Evolutionary conservation across 2,797 vertebrate species (phyloP).

Genomic region (Malurus leucopterus): DNA sequence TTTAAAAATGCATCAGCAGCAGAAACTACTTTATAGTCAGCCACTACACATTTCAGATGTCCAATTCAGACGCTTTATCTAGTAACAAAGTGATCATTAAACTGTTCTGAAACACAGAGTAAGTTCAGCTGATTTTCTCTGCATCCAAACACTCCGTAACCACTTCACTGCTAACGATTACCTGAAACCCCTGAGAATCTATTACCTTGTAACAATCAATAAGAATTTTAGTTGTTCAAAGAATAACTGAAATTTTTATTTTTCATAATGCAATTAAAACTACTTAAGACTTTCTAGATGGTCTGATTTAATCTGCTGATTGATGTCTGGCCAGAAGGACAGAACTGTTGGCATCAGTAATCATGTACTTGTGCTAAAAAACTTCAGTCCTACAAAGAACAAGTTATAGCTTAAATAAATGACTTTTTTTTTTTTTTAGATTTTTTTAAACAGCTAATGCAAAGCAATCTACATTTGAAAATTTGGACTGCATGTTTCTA

Average conservation of each 20-base stretch:
- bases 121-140: constrained; percentile 44
- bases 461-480: constrained; percentile 17
- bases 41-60: constrained; percentile 48
- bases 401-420: neutral
- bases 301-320: constrained; percentile 24
- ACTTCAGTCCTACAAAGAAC: constrained; percentile 1
- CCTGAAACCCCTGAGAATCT: constrained; percentile 68
- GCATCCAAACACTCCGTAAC: neutral
- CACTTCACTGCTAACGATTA: constrained; percentile 45
- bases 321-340: constrained; percentile 24
- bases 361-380: neutral
- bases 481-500: neutral
- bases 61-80: constrained; percentile 50
- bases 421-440: neutral
- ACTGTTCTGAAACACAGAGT: constrained; percentile 68
- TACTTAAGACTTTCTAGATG: constrained; percentile 25
- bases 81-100: constrained; percentile 68
- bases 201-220: constrained; percentile 46
- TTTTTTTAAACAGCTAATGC: neutral
- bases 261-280: constrained; percentile 38
- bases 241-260: constrained; percentile 41
- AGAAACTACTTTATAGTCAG: constrained; percentile 61
- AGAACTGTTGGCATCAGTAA: neutral
- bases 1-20: constrained; percentile 61
- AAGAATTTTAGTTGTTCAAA: constrained; percentile 10